Conservation (phyloP, 2,113 vertebrate genomes). For the Pungitius pungitius region DNA sequence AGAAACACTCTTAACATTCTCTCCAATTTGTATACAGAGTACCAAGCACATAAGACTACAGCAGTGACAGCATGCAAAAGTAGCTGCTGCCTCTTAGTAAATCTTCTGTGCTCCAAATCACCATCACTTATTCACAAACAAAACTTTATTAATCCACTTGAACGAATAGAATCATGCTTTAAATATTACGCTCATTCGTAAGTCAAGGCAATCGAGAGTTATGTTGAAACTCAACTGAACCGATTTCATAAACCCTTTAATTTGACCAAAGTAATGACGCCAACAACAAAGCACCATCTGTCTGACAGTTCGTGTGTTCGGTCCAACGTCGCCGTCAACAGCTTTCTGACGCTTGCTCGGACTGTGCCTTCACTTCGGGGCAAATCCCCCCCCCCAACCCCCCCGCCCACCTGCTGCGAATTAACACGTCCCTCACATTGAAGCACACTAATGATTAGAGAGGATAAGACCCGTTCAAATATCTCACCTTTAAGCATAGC, state of each 20-base stretch:
- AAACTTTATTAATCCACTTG: slow-evolving; percentile 51
- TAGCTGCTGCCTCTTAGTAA: slow-evolving; percentile 22
- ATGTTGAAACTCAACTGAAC: slow-evolving; percentile 47
- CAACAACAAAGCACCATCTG: slow-evolving; percentile 64
- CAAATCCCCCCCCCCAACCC: slow-evolving; percentile 42
- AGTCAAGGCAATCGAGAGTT: slow-evolving; percentile 12
- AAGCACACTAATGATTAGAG: slow-evolving; percentile 30
- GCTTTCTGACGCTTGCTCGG: slow-evolving; percentile 46
- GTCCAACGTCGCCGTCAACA: slow-evolving; percentile 55
- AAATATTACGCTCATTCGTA: slow-evolving; percentile 28
- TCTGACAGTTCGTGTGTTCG: slow-evolving; percentile 51
- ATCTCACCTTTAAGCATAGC: not conserved
- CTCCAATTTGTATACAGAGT: slow-evolving; percentile 21
- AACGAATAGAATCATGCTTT: slow-evolving; percentile 29
- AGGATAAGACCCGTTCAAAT: slow-evolving; percentile 19
- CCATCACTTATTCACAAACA: slow-evolving; percentile 53
- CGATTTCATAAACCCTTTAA: slow-evolving; percentile 36
- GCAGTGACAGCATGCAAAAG: slow-evolving; percentile 28
- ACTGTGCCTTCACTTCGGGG: slow-evolving; percentile 41
- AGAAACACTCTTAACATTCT: not conserved
- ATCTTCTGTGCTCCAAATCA: slow-evolving; percentile 20
- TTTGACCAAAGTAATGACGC: slow-evolving; percentile 41
- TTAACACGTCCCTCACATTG: slow-evolving; percentile 49
- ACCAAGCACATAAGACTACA: slow-evolving; percentile 9
- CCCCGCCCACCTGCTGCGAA: slow-evolving; percentile 54